These are phyloP conservation scores for Blennius ocellaris DNA, from an alignment of 2,113 vertebrate genomes.

Conservation along the genomic window DNA sequence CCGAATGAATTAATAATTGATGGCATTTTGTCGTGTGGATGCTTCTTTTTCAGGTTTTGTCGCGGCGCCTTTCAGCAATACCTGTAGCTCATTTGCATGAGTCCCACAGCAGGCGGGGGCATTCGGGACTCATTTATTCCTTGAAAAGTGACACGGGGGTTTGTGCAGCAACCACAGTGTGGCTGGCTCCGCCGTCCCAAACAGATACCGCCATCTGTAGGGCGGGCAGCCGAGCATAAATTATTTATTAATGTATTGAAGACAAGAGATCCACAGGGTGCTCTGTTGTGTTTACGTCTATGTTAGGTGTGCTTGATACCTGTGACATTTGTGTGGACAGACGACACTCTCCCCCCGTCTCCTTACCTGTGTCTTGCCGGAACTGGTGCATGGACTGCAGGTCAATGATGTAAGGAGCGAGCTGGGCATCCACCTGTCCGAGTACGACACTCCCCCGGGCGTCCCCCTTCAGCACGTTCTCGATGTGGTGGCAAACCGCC, in stretches of 20 bases:
- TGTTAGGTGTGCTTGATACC: background rate
- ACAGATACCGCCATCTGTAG: conserved; percentile 9
- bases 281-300: background rate
- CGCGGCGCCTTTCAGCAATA: conserved; percentile 27
- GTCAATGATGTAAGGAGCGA: conserved; percentile 94
- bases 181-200: conserved; percentile 14
- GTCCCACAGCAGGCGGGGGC: conserved; percentile 18
- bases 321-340: background rate
- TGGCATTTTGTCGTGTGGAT: conserved; percentile 6
- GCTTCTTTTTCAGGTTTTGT: conserved; percentile 26
- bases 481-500: conserved; percentile 94
- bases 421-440: conserved; percentile 92
- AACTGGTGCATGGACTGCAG: conserved; percentile 99
- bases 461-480: conserved; percentile 92
- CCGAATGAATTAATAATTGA: conserved; percentile 32
- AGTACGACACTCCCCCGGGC: conserved; percentile 90
- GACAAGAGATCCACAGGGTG: background rate
- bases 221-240: background rate
- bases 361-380: conserved; percentile 95
- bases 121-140: conserved; percentile 24
- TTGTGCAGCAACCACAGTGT: conserved; percentile 26
- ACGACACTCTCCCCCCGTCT: background rate
- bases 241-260: background rate
- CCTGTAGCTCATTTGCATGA: conserved; percentile 45
- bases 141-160: conserved; percentile 36